Evolutionary conservation across 1,140 invertebrate genomes (phyloP), one percentile per base, ranked within the genome.

Genomic region (Aporrectodea caliginosa): DNA sequence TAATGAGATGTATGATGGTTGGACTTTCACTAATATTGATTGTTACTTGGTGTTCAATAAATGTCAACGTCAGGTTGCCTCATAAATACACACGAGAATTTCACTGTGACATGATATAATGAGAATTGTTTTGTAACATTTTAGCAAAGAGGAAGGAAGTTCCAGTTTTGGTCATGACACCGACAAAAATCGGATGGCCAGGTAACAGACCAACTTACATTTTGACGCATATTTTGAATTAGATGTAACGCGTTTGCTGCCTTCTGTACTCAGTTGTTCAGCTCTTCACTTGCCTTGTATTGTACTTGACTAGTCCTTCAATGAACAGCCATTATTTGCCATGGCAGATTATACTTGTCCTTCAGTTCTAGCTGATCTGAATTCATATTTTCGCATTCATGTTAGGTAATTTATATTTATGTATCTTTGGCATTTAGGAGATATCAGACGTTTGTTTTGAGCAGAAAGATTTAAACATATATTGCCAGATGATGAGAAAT

Each of bases 121-220:
- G n/a, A n/a, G n/a, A n/a, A n/a, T n/a, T n/a, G n/a, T n/a, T n/a
- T n/a, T n/a, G n/a, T n/a, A n/a, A n/a, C n/a, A 16, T 32, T 74
- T 74, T 16, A 76, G 75, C 31, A 76, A 76, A n/a, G 75, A 76
- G n/a, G 75, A 76, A 58, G 75, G 75, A n/a, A 35, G 75, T 29
- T 76, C 75, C 34, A 29, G 32, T 43, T 76, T 35, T 76, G 43
- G 75, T 35, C 75, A 76, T n/a, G 75, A 76, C n/a, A 58, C 32
- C 29, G 75, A 76, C 16, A 76, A 76, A 68, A 76, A 76, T 76
- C 33, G 75, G 31, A 76, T 76, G 29, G 75, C 75, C 14, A 76
- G 75, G 75, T 76, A 35, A n/a, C 27, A 1, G 29, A 43, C 16
- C 29, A 76, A 27, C 29, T n/a, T 1, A 33, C 35, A 2, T 30